Evolutionary conservation across 2,113 vertebrate species (phyloP).

Genomic region (Pogona vitticeps): DNA sequence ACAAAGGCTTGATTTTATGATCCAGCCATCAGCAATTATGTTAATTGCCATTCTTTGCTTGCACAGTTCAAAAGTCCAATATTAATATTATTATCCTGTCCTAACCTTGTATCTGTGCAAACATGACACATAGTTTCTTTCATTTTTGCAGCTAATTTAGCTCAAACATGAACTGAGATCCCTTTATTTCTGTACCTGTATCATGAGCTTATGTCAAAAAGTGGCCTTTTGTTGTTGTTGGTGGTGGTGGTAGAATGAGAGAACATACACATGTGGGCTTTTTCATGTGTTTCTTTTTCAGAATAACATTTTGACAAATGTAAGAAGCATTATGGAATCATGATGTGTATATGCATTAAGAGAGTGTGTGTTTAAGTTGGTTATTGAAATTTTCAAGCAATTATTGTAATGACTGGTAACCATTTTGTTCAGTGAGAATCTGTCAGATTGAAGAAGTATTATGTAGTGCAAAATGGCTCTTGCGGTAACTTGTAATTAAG

Average conservation of each 20-base stretch:
- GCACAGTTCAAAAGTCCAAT: not conserved
- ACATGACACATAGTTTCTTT: not conserved
- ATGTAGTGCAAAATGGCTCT: not conserved
- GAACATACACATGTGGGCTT: not conserved
- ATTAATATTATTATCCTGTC: not conserved
- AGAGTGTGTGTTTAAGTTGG: not conserved
- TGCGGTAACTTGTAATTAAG: slow-evolving; percentile 3
- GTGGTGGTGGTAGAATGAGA: not conserved
- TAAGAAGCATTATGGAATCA: not conserved
- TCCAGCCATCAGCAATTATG: not conserved
- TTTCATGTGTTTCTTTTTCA: not conserved
- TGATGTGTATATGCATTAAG: not conserved
- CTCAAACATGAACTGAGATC: not conserved
- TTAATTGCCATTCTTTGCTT: not conserved
- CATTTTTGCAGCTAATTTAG: not conserved
- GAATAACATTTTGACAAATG: not conserved
- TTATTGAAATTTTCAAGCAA: not conserved
- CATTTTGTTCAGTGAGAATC: not conserved
- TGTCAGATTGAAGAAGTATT: not conserved
- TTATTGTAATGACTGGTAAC: not conserved
- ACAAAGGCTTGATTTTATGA: not conserved
- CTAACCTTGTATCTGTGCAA: not conserved
- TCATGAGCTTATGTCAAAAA: not conserved
- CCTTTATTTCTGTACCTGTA: not conserved
- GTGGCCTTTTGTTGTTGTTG: not conserved